Percentiles rank a stretch among this genome's conserved stretches.
phyloP scores from a whole-genome alignment of 2,797 vertebrate species.

The Halcyon chelicuti region DNA sequence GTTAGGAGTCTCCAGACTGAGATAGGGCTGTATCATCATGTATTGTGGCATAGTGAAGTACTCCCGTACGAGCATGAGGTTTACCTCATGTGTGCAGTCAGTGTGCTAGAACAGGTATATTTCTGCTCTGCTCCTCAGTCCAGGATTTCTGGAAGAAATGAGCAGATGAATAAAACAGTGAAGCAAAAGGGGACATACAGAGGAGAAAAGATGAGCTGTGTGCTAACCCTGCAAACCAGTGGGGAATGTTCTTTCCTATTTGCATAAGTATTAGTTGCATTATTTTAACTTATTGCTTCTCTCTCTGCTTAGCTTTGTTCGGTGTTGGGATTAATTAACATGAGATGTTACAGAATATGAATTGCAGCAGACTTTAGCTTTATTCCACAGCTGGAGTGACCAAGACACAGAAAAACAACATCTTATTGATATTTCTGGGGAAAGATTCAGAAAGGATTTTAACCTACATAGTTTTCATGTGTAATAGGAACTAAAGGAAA shows the following conservation, averaged over 20 bases:
- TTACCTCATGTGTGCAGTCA: background rate
- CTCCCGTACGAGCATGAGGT: rapidly evolving
- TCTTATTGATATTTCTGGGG: background rate
- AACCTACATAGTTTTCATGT: background rate
- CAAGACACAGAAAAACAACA: background rate
- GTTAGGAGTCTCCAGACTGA: background rate
- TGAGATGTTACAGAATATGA: background rate
- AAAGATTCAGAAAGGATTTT: conserved; percentile 28
- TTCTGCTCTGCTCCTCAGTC: background rate
- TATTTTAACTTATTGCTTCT: conserved; percentile 4
- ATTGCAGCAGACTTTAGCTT: background rate
- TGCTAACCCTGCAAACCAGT: background rate
- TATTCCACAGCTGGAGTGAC: background rate
- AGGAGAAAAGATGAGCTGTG: background rate
- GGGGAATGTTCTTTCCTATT: background rate
- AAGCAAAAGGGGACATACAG: background rate
- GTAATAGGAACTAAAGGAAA: background rate
- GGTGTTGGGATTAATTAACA: background rate
- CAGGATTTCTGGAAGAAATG: background rate
- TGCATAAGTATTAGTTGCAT: conserved; percentile 5
- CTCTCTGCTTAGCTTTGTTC: background rate
- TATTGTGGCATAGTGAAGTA: background rate
- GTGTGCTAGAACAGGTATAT: background rate
- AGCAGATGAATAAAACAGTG: background rate
- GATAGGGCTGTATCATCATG: rapidly evolving